A percentile compares a stretch with the other conserved stretches of the same genome.
phyloP scores from a whole-genome alignment of 1,140 invertebrate genomes.

The Pseudomyrmex dendroicus region DNA sequence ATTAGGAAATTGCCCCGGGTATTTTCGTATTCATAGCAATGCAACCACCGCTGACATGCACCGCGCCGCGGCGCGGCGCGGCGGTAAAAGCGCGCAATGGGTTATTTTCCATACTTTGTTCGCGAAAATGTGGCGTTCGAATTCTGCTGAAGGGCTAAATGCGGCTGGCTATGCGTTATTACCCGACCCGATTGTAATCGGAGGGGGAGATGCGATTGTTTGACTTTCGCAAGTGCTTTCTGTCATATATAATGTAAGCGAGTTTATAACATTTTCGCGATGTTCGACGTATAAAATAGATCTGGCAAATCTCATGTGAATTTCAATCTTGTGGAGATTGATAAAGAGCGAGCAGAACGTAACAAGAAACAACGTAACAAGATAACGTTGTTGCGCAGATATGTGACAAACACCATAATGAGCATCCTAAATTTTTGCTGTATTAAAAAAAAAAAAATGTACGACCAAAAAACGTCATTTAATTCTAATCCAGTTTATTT shows the following conservation, averaged over 20 bases:
- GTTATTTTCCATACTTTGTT: constrained; percentile 76
- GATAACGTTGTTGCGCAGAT: neutral
- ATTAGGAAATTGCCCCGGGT: constrained; percentile 81
- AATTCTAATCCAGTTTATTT: neutral
- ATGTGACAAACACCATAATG: neutral
- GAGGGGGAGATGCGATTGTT: constrained; percentile 28
- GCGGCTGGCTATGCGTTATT: constrained; percentile 27
- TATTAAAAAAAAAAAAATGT: no score
- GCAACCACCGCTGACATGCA: constrained; percentile 75
- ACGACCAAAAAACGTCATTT: no score
- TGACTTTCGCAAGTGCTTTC: constrained; percentile 11
- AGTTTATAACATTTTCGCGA: neutral
- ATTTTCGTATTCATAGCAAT: constrained; percentile 78
- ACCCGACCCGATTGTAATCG: constrained; percentile 32
- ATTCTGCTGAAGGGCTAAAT: constrained; percentile 59
- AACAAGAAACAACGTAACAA: neutral
- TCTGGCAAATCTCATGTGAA: neutral
- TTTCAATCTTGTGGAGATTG: neutral
- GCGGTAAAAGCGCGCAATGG: constrained; percentile 72
- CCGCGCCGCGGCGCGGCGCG: constrained; percentile 41
- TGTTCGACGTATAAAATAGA: neutral
- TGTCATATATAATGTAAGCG: constrained; percentile 5
- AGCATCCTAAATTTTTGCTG: neutral
- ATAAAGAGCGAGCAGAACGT: no score
- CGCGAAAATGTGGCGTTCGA: constrained; percentile 62